Percentiles rank a stretch among this genome's conserved stretches.
Evolutionary conservation across 2,797 vertebrate genomes (phyloP).

Genomic region (Myotis pilosus): DNA sequence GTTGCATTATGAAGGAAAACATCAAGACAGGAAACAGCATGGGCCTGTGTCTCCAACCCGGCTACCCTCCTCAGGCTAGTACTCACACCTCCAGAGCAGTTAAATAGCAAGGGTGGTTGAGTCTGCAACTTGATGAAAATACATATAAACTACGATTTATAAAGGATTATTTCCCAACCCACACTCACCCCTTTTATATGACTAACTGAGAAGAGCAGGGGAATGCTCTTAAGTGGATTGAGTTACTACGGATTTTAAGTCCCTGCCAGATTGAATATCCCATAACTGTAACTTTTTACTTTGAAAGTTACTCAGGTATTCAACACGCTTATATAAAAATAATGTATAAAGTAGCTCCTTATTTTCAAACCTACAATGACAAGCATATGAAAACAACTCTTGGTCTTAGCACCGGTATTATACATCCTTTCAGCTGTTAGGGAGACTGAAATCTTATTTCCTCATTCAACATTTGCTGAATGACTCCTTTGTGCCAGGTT

Average conservation of each 20-base stretch:
- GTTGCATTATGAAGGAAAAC: not conserved
- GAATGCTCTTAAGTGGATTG: not conserved
- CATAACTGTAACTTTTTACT: not conserved
- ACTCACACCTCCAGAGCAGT: not conserved
- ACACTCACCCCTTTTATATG: not conserved
- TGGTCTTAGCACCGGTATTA: not conserved
- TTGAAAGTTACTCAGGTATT: constrained; percentile 5
- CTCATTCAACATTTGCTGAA: not conserved
- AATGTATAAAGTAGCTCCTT: constrained; percentile 21
- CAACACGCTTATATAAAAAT: constrained; percentile 16
- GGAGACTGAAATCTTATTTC: constrained; percentile 1
- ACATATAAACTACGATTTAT: not conserved
- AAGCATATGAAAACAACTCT: constrained; percentile 10
- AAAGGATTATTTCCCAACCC: not conserved
- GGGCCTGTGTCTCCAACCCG: not conserved
- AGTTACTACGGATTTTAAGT: not conserved
- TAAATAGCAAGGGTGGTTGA: not conserved
- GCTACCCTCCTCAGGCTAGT: no score
- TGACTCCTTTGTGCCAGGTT: not conserved
- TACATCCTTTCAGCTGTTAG: not conserved
- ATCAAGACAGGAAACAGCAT: not conserved
- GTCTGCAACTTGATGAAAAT: not conserved
- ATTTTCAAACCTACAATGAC: constrained; percentile 29
- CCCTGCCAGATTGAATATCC: not conserved
- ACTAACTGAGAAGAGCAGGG: not conserved